These are phyloP conservation scores for Phymanthus crucifer DNA, from an alignment of 92 coral and sea anemone genomes.

Conservation along the genomic window DNA sequence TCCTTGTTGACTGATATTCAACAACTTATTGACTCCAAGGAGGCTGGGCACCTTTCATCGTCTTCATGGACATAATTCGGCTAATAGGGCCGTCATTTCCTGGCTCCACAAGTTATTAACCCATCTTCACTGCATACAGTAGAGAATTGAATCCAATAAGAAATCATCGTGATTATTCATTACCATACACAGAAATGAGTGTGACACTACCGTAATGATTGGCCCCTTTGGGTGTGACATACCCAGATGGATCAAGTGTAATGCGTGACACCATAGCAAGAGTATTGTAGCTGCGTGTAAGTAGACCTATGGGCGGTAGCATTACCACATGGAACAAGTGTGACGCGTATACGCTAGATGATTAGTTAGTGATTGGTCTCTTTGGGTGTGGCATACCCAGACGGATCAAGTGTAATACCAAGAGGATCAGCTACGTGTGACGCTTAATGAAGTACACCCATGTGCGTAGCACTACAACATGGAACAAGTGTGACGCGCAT, in stretches of 20 bases:
- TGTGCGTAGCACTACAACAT: background rate
- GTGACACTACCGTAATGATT: background rate
- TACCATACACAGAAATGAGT: background rate
- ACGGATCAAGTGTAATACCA: background rate
- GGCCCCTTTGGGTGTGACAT: background rate
- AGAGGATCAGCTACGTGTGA: no score
- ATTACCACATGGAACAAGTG: no score
- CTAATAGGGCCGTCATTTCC: background rate
- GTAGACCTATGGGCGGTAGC: no score
- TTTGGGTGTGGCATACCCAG: background rate
- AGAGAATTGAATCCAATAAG: background rate
- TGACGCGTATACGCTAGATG: no score
- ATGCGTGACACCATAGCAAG: no score
- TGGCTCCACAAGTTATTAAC: background rate
- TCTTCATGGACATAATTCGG: conserved; percentile 9
- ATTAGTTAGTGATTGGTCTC: background rate
- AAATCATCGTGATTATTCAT: background rate
- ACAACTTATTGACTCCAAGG: background rate
- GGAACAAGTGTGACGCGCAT: no score
- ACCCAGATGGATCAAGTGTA: background rate
- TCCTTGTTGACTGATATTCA: conserved; percentile 23
- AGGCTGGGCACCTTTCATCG: background rate
- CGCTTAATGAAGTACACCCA: no score
- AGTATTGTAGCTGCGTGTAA: no score
- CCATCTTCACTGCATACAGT: conserved; percentile 3